Evolutionary conservation across 1,140 invertebrate species (phyloP), one percentile per base, ranked within the genome.

Genomic region (Zaprionus camerounensis): DNA sequence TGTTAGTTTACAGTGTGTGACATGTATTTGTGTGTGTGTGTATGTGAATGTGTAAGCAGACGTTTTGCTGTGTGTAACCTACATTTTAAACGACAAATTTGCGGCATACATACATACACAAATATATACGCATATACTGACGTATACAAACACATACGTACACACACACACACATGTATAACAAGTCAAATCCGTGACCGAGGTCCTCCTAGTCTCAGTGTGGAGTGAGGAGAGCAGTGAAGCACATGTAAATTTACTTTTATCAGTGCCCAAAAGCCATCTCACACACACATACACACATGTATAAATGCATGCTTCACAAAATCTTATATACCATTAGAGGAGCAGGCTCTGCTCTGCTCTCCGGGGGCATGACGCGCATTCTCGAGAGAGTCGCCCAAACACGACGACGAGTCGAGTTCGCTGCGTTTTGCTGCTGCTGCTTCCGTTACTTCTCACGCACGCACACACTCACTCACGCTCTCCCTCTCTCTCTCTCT

Each of bases 171-270:
- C 28, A 58, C 26, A 71, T 38, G 44, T 36, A 70, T 51, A 82
- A 80, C 72, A 80, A 83, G 81, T 79, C 64, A 83, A 87, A 88
- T 78, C 81, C 85, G 71, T 87, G 81, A 71, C 83, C 83, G 74
- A 83, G 78, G 58, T 82, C 57, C 34, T 75, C 51, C 59, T 71
- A 75, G 72, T 57, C 49, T n/a, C 73, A 49, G 11, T 49, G 41
- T 22, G 20, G 20, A 49, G 2, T 49, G 17, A 7, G 44, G 5
- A 49, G 22, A 13, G 46, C 46, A 22, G 46, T 51, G 46, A 51
- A 51, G 46, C 46, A 62, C 76, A 86, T 82, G 83, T 80, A 88
- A 83, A 87, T 88, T 83, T 67, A 71, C 62, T 70, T 86, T 87
- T 87, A 87, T 87, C 84, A 88, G 80, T 88, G 81, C 62, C 81